Percentiles rank a stretch among this genome's conserved stretches.
phyloP scores from a whole-genome alignment of 1,140 invertebrate species.

The Listronotus bonariensis region DNA sequence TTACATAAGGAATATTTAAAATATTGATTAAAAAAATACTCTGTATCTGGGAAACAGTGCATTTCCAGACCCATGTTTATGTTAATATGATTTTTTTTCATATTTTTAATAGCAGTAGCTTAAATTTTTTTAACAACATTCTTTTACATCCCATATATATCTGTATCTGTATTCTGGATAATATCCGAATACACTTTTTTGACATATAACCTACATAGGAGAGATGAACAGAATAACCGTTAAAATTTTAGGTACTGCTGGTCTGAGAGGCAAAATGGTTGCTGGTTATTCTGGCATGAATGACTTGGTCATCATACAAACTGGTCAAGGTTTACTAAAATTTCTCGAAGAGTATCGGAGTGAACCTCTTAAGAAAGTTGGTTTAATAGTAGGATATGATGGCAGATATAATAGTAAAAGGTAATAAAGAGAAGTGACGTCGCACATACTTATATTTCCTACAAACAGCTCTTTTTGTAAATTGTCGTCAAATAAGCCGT shows the following conservation, averaged over 20 bases:
- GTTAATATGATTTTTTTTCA: too few species aligned
- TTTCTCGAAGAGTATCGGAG: slow-evolving; percentile 69
- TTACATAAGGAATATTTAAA: too few species aligned
- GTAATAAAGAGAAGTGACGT: slow-evolving; percentile 62
- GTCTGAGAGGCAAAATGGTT: slow-evolving; percentile 88
- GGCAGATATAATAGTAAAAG: slow-evolving; percentile 91
- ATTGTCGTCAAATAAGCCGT: background rate
- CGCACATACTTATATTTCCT: background rate
- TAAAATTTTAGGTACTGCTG: slow-evolving; percentile 64
- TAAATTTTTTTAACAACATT: too few species aligned
- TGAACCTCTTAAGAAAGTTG: slow-evolving; percentile 61
- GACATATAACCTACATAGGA: too few species aligned
- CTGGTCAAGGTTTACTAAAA: slow-evolving; percentile 87
- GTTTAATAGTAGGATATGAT: slow-evolving; percentile 93
- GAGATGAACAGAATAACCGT: too few species aligned
- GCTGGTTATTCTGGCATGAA: slow-evolving; percentile 95
- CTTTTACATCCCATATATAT: too few species aligned
- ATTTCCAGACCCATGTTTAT: too few species aligned
- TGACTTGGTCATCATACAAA: slow-evolving; percentile 96
- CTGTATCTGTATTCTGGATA: too few species aligned
- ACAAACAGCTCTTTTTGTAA: background rate
- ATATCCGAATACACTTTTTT: too few species aligned
- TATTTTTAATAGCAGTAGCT: too few species aligned
- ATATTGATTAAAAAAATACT: too few species aligned
- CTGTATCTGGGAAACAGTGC: too few species aligned